Base-by-base conservation (phyloP, 2,113 vertebrate genomes). In the Dipodomys merriami region DNA sequence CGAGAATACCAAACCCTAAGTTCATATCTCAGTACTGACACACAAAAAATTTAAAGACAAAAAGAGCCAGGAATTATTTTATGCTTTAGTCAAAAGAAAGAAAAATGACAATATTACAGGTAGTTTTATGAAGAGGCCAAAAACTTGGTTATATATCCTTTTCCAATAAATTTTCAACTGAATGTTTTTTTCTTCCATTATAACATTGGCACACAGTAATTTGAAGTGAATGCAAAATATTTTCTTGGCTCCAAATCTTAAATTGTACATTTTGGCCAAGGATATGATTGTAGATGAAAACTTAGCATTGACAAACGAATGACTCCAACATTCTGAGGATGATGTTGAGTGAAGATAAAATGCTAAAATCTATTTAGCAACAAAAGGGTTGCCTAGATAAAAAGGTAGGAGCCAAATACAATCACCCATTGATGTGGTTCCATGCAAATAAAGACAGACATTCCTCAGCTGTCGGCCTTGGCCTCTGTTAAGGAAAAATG, bases 381-480 rank as follows among this genome's bases (percentile, higher is more conserved):
- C 13, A 35, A 78, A 90, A 57, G 53, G 3, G 0, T 19, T 89
- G 25, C 23, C 76, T 35, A 72, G 68, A 13, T 83, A 57, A 92
- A 57, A 92, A 74, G 18, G 33, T 62, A 73, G 57, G 8, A 22
- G 23, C 57, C 83, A 91, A 49, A 25, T 23, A 69, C 30, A 57
- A 78, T 77, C 88, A 39, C 29, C 27, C 13, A n/a, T 73, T 91
- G 35, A 67, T 49, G 35, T 11, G 27, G 25, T n/a, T 94, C 33
- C 53, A 90, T 57, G 62, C 62, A 88, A 95, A 90, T 76, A 86
- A 74, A 94, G 4, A 4, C 53, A 39, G 46, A 19, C 35, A 83
- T 90, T 95, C n/a, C 87, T 83, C 76, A 95, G 83, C 83, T 92
- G 86, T 68, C 83, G 72, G 39, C 68, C 46, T 68, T 80, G 77